These are phyloP conservation scores for Gambusia holbrooki DNA, from an alignment of 2,113 vertebrate species.

Conservation along the genomic window DNA sequence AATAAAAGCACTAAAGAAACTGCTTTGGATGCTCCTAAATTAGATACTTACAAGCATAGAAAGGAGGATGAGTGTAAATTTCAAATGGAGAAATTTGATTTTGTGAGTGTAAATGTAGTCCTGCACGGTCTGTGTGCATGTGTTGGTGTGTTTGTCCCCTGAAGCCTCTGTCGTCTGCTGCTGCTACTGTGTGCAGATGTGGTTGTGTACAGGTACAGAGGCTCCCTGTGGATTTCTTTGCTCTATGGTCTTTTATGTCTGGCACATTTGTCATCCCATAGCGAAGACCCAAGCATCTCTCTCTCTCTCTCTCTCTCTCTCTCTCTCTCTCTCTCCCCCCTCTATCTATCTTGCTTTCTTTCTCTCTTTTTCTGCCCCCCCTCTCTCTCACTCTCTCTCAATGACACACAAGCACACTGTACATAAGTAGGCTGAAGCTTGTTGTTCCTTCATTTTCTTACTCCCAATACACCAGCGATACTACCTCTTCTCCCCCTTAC, in stretches of 20 bases:
- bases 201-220: slow-evolving; percentile 43
- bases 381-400: too few relatives aligned
- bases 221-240: slow-evolving; percentile 59
- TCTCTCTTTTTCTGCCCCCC: background rate
- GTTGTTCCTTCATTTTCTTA: slow-evolving; percentile 64
- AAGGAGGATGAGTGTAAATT: background rate
- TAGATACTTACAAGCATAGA: background rate
- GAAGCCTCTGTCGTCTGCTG: slow-evolving; percentile 5
- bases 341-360: background rate
- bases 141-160: slow-evolving; percentile 35
- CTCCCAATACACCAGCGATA: slow-evolving; percentile 60
- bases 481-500: slow-evolving; percentile 70
- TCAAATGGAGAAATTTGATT: background rate
- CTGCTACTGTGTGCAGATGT: slow-evolving; percentile 15
- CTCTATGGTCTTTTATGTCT: slow-evolving; percentile 71
- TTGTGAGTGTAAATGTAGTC: slow-evolving; percentile 18
- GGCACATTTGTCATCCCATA: slow-evolving; percentile 87
- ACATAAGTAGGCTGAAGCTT: slow-evolving; percentile 67
- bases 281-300: slow-evolving; percentile 79
- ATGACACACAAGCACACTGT: slow-evolving; percentile 25
- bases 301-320: background rate
- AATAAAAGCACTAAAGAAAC: background rate
- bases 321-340: background rate
- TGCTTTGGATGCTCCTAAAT: background rate
- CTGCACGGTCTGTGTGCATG: slow-evolving; percentile 11